phyloP scores from a whole-genome alignment of 2,888 invertebrate genomes.

The Nycteola revayana region DNA sequence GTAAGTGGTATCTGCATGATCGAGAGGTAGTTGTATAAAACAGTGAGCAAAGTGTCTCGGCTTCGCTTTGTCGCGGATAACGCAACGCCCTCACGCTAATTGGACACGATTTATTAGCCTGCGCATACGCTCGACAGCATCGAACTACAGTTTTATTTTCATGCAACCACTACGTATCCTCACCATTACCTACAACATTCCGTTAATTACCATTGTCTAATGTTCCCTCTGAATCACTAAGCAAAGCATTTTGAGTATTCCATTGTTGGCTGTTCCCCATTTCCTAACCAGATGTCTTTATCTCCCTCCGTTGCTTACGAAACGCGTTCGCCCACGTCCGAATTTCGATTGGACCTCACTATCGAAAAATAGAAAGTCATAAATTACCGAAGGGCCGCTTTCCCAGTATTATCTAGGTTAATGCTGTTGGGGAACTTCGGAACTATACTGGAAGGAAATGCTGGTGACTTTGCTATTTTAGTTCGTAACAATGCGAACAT shows the following conservation, averaged over 20 bases:
- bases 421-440: conserved; percentile 40
- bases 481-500: conserved; percentile 12
- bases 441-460: conserved; percentile 33
- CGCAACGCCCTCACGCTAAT: conserved; percentile 61
- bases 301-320: conserved; percentile 42
- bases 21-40: conserved; percentile 8
- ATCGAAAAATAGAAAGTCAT: conserved; percentile 80
- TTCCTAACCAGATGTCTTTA: conserved; percentile 34
- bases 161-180: conserved; percentile 14
- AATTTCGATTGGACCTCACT: conserved; percentile 65
- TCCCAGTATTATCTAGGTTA: conserved; percentile 67
- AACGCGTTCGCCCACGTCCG: conserved; percentile 71
- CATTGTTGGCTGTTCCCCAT: conserved; percentile 18
- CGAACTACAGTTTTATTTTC: conserved; percentile 27
- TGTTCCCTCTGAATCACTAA: not conserved
- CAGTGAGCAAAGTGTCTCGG: conserved; percentile 48
- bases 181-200: conserved; percentile 15
- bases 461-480: conserved; percentile 26
- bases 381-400: conserved; percentile 72
- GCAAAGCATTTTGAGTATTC: conserved; percentile 9
- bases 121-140: conserved; percentile 39
- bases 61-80: conserved; percentile 65
- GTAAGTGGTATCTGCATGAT: conserved; percentile 6
- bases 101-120: conserved; percentile 70
- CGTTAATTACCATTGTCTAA: conserved; percentile 30